These are phyloP conservation scores for Dicaeum eximium DNA, from an alignment of 2,113 vertebrate species.

Conservation along the genomic window DNA sequence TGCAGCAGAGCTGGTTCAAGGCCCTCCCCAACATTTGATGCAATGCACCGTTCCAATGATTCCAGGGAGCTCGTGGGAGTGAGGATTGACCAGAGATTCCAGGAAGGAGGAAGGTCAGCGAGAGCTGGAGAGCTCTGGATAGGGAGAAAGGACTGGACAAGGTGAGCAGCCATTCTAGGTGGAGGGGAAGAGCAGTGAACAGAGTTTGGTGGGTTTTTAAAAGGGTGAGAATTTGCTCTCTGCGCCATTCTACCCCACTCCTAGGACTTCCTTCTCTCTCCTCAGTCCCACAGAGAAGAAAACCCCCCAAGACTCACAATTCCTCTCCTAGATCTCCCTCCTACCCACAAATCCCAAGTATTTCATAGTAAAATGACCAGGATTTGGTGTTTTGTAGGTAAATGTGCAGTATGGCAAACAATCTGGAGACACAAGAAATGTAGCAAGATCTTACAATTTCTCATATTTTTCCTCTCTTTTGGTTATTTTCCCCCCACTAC, in stretches of 20 bases:
- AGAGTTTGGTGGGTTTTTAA: rapidly evolving
- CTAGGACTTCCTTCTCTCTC: neutral
- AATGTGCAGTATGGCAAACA: neutral
- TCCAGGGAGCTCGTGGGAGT: neutral
- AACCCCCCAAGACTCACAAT: neutral
- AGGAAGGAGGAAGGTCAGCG: neutral
- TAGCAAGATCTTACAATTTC: neutral
- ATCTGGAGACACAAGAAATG: neutral
- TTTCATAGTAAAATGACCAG: neutral
- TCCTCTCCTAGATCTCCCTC: neutral
- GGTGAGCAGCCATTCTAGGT: neutral
- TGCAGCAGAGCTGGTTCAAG: neutral
- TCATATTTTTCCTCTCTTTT: neutral
- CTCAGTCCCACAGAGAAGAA: neutral
- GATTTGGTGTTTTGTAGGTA: neutral
- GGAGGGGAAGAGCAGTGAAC: neutral
- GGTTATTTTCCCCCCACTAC: neutral
- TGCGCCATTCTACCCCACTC: neutral
- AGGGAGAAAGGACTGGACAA: neutral
- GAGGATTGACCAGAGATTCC: neutral
- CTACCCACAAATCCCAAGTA: neutral
- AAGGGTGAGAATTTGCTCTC: neutral
- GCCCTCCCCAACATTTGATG: neutral
- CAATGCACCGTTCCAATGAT: neutral
- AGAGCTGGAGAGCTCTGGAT: neutral